Evolutionary conservation across 2,888 invertebrate genomes (phyloP).

Genomic region (Acrocyrtus sp.): DNA sequence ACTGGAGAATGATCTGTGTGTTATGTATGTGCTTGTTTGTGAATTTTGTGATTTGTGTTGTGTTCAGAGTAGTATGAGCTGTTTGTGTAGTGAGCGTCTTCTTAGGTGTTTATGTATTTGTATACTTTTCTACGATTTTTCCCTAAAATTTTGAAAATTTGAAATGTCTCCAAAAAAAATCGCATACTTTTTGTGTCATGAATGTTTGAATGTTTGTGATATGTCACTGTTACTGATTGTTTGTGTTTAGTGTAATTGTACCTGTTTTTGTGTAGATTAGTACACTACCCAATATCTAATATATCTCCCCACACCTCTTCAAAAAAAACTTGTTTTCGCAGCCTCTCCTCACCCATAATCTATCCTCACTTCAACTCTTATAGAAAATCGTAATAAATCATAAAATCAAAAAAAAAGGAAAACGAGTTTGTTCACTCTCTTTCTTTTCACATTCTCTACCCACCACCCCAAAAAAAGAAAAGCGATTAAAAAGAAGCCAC

Average conservation of each 20-base stretch:
- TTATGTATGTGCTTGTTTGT: too few species aligned
- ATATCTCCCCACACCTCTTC: background rate
- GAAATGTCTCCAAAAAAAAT: too few species aligned
- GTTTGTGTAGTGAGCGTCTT: too few species aligned
- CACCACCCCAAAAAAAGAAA: too few species aligned
- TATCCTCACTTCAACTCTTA: background rate
- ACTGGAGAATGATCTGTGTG: too few species aligned
- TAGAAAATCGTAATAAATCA: background rate
- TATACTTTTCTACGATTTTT: too few species aligned
- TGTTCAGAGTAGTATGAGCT: too few species aligned
- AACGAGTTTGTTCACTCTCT: background rate
- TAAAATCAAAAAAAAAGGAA: background rate
- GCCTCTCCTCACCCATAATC: background rate
- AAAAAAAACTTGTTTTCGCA: background rate
- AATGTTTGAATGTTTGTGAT: background rate
- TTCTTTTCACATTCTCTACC: background rate
- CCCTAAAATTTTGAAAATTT: background rate
- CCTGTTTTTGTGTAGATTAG: background rate
- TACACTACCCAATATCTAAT: background rate
- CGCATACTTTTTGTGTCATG: background rate
- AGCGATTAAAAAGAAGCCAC: slow-evolving; percentile 3
- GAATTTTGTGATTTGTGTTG: too few species aligned
- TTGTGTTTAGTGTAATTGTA: background rate
- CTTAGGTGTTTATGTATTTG: too few species aligned
- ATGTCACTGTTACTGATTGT: background rate